Base-by-base conservation (phyloP, 2,888 invertebrate genomes). In the Rhaphigaster nebulosa region DNA sequence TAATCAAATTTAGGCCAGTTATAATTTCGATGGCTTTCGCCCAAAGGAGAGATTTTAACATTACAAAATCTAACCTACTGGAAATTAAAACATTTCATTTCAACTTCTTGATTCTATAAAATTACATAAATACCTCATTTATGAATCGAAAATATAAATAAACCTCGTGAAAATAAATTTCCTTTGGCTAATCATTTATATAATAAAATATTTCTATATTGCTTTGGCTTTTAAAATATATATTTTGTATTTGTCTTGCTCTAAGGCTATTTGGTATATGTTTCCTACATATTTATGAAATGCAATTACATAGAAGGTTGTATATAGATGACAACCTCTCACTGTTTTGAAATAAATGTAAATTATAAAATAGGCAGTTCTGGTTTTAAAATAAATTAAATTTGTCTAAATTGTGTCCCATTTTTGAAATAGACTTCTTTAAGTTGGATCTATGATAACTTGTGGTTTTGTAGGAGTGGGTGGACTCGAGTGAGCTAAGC, bases 381-480 rank as follows among this genome's bases (percentile, higher is more conserved):
- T 84, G 45, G 10, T 45, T 50, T 45, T 34, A 18, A 8, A 26
- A 80, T 10, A 26, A 12, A 80, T 18, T 84, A 41, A 84, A 50
- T 84, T 38, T 20, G 29, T 76, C 34, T 84, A 45, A 45, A n/a
- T 45, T 12, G 45, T 26, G 15, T 18, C 45, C 80, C 84, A 84
- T 54, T 88, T 34, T 15, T 20, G 88, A 56, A n/a, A 26, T 29
- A 54, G 26, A 15, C 29, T 23, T 54, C 13, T 13, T 90, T 54
- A 90, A 34, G 90, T 90, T 26, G 90, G 90, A 52, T 90, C 90
- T 29, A 90, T 29, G 5, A 90, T 90, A 20, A 84, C 41, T 38
- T 76, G 90, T 13, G 90, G 90, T 90, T 41, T 90, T 13, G 90
- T 90, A 26, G 90, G 90, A 50, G 90, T 90, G 12, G 90, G 84